Percentiles rank a stretch among this genome's conserved stretches.
Evolutionary conservation across 2,113 vertebrate genomes (phyloP).

Genomic region (Choloepus hoffmanni): DNA sequence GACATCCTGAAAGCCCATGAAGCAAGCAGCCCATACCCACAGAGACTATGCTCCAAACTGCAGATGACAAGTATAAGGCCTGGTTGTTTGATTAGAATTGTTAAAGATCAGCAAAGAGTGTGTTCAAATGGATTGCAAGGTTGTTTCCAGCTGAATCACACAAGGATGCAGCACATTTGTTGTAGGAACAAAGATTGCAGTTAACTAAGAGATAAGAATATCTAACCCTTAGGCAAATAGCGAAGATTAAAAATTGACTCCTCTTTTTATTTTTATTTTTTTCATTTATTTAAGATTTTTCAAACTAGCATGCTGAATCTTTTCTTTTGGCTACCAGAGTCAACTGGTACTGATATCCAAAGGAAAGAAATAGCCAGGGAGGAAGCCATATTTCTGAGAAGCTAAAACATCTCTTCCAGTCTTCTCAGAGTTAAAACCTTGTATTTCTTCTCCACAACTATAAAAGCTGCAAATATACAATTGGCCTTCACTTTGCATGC

Average conservation of each 20-base stretch:
- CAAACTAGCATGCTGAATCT: not conserved
- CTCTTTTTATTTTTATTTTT: not conserved
- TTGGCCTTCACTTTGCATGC: not conserved
- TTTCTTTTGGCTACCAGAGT: constrained; percentile 19
- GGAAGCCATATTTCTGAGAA: not conserved
- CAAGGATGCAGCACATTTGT: not conserved
- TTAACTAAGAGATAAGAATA: not conserved
- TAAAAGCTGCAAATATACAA: not conserved
- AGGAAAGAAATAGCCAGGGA: constrained; percentile 12
- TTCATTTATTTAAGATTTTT: not conserved
- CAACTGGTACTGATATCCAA: not conserved
- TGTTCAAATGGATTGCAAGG: not conserved
- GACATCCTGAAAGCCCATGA: not conserved
- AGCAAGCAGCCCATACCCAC: not conserved
- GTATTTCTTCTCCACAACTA: not conserved
- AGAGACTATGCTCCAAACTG: not conserved
- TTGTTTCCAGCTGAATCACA: not conserved
- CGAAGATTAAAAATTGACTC: not conserved
- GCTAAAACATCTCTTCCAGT: not conserved
- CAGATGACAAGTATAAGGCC: not conserved
- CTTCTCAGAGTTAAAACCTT: not conserved
- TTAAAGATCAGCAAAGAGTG: not conserved
- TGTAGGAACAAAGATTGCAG: not conserved
- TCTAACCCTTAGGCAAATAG: not conserved
- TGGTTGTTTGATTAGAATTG: not conserved